Evolutionary conservation across 2,113 vertebrate genomes (phyloP), one percentile per base, ranked within the genome.

Genomic region (Ornithorhynchus anatinus): DNA sequence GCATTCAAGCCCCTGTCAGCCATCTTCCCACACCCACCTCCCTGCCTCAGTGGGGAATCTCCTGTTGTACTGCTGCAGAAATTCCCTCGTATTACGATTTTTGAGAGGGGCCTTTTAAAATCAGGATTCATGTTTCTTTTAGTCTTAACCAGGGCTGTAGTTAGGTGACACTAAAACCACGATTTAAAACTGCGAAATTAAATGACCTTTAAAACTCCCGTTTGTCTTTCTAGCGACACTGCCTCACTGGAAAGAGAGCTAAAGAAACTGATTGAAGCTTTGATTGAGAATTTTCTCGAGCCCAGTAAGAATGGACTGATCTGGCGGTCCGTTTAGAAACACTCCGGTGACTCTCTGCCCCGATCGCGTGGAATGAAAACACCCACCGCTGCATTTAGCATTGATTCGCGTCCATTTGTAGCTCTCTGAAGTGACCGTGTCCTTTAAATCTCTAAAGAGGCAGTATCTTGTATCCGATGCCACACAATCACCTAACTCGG

Each of bases 201-300:
- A 42, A 73, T 14, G 39, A 57, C 45, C n/a, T 19, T 69, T 11
- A 53, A 9, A 43, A 39, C 36, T 42, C 35, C 73, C 7, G 22
- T 64, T 57, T 17, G 80, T 79, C 20, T 53, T 20, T 60, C 71
- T 82, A 99, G 97, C 47, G 94, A 96, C 44, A 86, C 79, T 15
- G 61, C 65, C 0, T 7, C 81, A 25, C 81, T 99, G 86, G 93
- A 97, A 84, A 94, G 92, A 35, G 95, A 96, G 71, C 85, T 98
- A 4, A 64, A 60, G 79, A 92, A 89, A 63, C 91, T 97, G 29
- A 94, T 95, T 0, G 83, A 75, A 0, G 91, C 92, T 64, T 72
- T 99, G 60, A 87, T 98, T 36, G 92, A 93, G 38, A 81, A 96
- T 71, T 98, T 96, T 80, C 94, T 99, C 6, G 93, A 98, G 52